Percentiles rank a stretch among this genome's conserved stretches.
These are phyloP conservation scores for Procambarus virginalis DNA, from an alignment of 1,140 invertebrate genomes.

Conservation along the genomic window DNA sequence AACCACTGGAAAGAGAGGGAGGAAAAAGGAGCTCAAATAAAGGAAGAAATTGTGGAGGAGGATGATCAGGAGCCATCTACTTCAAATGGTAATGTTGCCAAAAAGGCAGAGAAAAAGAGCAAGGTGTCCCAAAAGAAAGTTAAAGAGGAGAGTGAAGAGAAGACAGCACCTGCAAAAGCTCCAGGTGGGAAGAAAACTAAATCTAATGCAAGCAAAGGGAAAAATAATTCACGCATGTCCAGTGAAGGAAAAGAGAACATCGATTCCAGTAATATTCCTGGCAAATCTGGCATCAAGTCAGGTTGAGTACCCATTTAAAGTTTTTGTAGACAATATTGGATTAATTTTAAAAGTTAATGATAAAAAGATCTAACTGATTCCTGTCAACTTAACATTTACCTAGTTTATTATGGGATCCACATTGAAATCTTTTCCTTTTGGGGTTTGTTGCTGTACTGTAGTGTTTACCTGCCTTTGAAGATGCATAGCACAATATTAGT, in stretches of 20 bases:
- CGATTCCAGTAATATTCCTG: slow-evolving; percentile 20
- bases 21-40: neutral
- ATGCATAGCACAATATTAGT: no score
- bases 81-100: neutral
- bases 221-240: neutral
- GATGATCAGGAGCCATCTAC: neutral
- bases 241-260: slow-evolving; percentile 36
- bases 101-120: neutral
- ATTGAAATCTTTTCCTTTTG: neutral
- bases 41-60: neutral
- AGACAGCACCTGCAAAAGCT: neutral
- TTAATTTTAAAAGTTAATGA: neutral
- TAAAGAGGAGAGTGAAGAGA: neutral
- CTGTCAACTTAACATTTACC: neutral
- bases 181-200: slow-evolving; percentile 24
- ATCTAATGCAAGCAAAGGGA: neutral
- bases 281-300: slow-evolving; percentile 8
- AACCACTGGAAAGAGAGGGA: neutral
- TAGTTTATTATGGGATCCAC: neutral
- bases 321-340: neutral
- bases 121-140: neutral
- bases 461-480: no score
- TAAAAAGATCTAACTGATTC: neutral
- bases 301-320: slow-evolving; percentile 1
- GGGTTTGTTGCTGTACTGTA: no score